Base-by-base conservation (phyloP, 2,888 invertebrate genomes). In the Ethmia dodecea region DNA sequence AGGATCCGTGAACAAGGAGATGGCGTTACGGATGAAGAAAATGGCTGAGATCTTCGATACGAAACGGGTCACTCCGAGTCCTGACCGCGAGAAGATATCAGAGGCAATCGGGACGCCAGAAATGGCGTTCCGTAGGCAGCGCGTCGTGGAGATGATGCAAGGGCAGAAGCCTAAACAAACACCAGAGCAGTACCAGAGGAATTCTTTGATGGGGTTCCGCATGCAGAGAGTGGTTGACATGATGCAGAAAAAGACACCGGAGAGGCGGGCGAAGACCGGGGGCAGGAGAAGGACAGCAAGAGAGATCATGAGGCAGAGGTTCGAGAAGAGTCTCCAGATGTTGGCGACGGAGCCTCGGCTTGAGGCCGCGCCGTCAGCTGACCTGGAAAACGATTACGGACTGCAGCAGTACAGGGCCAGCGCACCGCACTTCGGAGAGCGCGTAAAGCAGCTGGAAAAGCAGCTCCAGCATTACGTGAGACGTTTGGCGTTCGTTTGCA, bases 241-340 rank as follows among this genome's bases (percentile, higher is more conserved):
- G 56, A 26, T 31, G 30, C 18, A 31, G 89, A 93, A 79, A 93
- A 94, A 57, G 93, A 93, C 89, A 91, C 71, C 74, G 86, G 48
- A 89, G 92, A 84, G 0, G 74, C 73, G 25, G 1, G 63, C 68
- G 1, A 76, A 71, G 36, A 53, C 45, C 8, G 66, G 56, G 0
- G 68, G 78, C 0, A 57, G 74, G 14, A 48, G 80, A 18, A 73
- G 72, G 31, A 76, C 79, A 0, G 79, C 80, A 1, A 52, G 80
- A 43, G 90, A 94, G 51, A 91, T 92, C 57, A 90, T 92, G 76
- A 92, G 92, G 57, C 94, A 93, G 28, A 91, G 94, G 52, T 94
- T 94, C 61, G 94, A 95, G 73, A 94, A 94, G 77, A 95, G 94
- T 68, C 88, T 95, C 78, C 93, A 93, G 73, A 93, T 95, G 92